Conservation (phyloP, 2,113 vertebrate species). For the Ivindomyrus marchei region DNA sequence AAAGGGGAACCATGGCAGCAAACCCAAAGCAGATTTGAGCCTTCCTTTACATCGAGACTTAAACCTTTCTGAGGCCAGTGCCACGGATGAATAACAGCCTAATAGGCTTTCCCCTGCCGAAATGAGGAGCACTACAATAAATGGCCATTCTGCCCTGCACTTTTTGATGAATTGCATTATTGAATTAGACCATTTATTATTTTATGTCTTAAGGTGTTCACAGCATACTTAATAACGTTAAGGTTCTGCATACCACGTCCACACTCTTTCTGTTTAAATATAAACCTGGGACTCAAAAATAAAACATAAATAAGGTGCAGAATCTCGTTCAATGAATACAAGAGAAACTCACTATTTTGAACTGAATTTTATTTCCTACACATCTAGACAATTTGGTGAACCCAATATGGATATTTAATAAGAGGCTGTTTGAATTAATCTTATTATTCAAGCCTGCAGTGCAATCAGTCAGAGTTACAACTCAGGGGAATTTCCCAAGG, state of each 20-base stretch:
- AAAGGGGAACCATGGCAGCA: constrained; percentile 13
- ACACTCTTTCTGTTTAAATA: not conserved
- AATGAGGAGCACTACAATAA: not conserved
- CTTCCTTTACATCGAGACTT: constrained; percentile 15
- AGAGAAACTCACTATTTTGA: not conserved
- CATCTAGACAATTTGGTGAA: not conserved
- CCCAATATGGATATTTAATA: constrained; percentile 1
- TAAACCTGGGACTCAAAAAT: not conserved
- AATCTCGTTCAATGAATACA: not conserved
- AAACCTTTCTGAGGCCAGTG: not conserved
- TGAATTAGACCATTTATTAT: not conserved
- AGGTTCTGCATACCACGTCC: not conserved
- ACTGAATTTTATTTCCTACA: constrained; percentile 11
- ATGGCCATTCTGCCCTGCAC: not conserved
- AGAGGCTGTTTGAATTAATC: not conserved
- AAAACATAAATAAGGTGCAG: constrained; percentile 3
- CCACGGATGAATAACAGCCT: not conserved
- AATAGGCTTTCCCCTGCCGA: not conserved
- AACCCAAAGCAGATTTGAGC: constrained; percentile 30
- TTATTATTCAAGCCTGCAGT: constrained; percentile 2
- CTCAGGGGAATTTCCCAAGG: constrained; percentile 1
- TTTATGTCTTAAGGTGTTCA: not conserved
- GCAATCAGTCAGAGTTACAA: not conserved
- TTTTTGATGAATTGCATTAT: not conserved
- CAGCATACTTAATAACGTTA: not conserved